A percentile compares a stretch with the other conserved stretches of the same genome.
These are phyloP conservation scores for Urocyon cinereoargenteus DNA, from an alignment of 2,797 vertebrate species.

Conservation along the genomic window DNA sequence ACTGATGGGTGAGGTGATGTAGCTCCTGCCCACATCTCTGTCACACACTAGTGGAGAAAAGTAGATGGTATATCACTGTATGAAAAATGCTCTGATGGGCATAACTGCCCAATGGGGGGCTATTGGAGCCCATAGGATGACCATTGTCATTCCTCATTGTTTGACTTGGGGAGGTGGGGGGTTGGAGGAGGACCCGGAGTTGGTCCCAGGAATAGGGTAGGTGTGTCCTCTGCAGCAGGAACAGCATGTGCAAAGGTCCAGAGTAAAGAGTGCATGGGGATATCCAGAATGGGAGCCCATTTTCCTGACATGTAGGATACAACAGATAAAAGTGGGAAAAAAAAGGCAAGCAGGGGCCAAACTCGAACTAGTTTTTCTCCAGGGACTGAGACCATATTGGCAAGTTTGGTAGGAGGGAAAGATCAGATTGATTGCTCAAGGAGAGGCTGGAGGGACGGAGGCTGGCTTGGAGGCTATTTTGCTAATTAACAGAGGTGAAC, in stretches of 20 bases:
- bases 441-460: background rate
- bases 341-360: background rate
- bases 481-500: background rate
- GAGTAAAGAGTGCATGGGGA: background rate
- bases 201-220: background rate
- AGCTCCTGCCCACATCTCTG: background rate
- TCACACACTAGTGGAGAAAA: background rate
- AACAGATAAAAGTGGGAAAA: background rate
- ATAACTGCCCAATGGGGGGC: background rate
- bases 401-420: background rate
- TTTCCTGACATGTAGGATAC: background rate
- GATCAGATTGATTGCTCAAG: background rate
- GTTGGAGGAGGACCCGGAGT: background rate
- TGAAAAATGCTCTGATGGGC: background rate
- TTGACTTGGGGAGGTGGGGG: background rate
- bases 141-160: background rate
- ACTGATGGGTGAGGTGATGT: background rate
- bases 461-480: background rate
- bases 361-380: background rate
- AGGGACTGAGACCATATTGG: fast-evolving
- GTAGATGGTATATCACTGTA: background rate
- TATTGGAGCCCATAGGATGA: background rate
- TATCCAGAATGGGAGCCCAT: background rate
- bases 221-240: background rate
- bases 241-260: background rate